Conservation (phyloP, 2,113 vertebrate species). For the Phalacrocorax aristotelis region DNA sequence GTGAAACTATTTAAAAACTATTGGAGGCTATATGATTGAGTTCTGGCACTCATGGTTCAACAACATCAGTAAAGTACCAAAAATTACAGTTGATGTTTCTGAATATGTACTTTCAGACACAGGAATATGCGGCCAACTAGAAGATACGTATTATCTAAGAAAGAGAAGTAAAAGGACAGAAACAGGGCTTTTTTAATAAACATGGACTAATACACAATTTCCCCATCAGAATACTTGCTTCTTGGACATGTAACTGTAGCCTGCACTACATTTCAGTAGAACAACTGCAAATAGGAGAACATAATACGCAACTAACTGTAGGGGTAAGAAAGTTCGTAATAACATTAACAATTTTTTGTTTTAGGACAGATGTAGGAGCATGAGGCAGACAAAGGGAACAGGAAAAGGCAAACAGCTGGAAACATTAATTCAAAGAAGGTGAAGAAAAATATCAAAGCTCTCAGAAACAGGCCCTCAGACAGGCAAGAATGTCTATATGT, state of each 20-base stretch:
- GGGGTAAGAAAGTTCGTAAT: neutral
- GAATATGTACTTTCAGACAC: neutral
- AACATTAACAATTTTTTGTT: neutral
- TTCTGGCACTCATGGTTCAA: neutral
- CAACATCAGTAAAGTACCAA: neutral
- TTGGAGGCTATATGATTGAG: neutral
- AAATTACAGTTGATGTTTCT: neutral
- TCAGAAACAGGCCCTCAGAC: neutral
- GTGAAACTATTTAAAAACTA: slow-evolving; percentile 50
- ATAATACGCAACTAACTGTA: neutral
- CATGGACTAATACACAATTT: neutral
- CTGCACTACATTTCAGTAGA: neutral
- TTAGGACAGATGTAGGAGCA: neutral
- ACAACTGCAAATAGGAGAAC: neutral
- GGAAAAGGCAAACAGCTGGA: neutral
- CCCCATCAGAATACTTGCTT: neutral
- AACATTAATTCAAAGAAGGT: neutral
- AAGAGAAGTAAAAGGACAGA: neutral
- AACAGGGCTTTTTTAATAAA: neutral
- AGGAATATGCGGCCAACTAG: neutral
- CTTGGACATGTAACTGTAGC: neutral
- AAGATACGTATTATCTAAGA: neutral
- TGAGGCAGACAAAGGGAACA: neutral
- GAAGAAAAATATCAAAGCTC: neutral
- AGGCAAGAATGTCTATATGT: neutral